A percentile compares a stretch with the other conserved stretches of the same genome.
Conservation (phyloP, 1,140 invertebrate genomes). For the Mercenaria mercenaria region DNA sequence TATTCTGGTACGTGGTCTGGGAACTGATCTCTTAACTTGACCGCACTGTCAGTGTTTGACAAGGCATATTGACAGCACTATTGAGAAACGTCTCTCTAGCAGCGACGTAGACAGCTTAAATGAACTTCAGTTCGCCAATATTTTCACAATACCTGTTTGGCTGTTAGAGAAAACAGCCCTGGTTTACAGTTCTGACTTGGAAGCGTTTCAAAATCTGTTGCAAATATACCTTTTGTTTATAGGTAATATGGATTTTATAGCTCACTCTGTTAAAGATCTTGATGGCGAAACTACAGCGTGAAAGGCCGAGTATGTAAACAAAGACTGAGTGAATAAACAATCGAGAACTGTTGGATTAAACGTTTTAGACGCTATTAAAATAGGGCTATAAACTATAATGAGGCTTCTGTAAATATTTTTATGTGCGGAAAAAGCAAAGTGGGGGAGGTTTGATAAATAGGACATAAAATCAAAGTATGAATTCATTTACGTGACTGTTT, state of each 20-base stretch:
- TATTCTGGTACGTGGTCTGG: not conserved
- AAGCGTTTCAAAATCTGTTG: not conserved
- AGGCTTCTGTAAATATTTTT: not conserved
- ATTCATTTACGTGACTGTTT: no score
- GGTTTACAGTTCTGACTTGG: not conserved
- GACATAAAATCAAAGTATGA: not conserved
- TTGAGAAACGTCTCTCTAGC: not conserved
- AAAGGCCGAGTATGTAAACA: not conserved
- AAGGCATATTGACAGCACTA: not conserved
- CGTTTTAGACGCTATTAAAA: not conserved
- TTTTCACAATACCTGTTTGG: not conserved
- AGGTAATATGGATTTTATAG: slow-evolving; percentile 28
- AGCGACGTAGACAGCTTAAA: not conserved
- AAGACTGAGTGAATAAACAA: slow-evolving; percentile 8
- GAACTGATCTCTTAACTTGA: not conserved
- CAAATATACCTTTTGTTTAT: slow-evolving; percentile 12
- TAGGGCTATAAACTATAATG: not conserved
- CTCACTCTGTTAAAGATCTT: not conserved
- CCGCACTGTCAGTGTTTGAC: not conserved
- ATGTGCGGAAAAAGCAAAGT: not conserved
- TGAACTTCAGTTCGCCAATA: not conserved
- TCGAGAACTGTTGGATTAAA: not conserved
- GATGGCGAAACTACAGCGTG: not conserved
- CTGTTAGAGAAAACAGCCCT: not conserved
- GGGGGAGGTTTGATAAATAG: slow-evolving; percentile 14